A percentile compares a stretch with the other conserved stretches of the same genome.
phyloP scores from a whole-genome alignment of 1,140 invertebrate species.

The Drusus annulatus region DNA sequence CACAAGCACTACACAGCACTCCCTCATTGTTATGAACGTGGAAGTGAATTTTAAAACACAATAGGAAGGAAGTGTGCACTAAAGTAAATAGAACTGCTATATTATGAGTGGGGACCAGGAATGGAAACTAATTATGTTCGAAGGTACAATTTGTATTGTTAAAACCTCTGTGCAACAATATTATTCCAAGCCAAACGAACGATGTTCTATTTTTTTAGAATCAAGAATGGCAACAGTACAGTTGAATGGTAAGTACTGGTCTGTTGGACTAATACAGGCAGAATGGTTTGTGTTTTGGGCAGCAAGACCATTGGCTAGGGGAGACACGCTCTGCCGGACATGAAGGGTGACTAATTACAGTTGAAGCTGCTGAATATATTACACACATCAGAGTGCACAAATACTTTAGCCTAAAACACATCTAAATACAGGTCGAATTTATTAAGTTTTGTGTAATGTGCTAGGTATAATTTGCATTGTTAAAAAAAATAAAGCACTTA shows the following conservation, averaged over 20 bases:
- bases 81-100: slow-evolving; percentile 48
- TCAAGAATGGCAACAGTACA: slow-evolving; percentile 12
- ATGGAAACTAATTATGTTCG: slow-evolving; percentile 32
- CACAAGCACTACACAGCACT: slow-evolving; percentile 17
- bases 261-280: slow-evolving; percentile 44
- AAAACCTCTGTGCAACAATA: background rate
- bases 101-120: slow-evolving; percentile 48
- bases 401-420: background rate
- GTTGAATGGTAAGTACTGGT: background rate
- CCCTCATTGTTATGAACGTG: slow-evolving; percentile 30
- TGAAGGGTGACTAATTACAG: slow-evolving; percentile 72
- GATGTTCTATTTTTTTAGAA: background rate
- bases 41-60: slow-evolving; percentile 50
- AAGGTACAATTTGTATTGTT: slow-evolving; percentile 25
- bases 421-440: no score
- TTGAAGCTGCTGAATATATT: slow-evolving; percentile 67
- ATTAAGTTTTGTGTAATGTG: no score
- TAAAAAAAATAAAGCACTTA: no score
- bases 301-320: slow-evolving; percentile 60
- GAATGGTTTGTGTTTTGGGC: slow-evolving; percentile 52
- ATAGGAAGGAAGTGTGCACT: slow-evolving; percentile 56
- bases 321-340: slow-evolving; percentile 71
- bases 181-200: slow-evolving; percentile 1
- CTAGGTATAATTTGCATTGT: no score
- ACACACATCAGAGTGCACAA: slow-evolving; percentile 58